Base-by-base conservation (phyloP, 1,140 invertebrate genomes). In the Drosophila eugracilis region DNA sequence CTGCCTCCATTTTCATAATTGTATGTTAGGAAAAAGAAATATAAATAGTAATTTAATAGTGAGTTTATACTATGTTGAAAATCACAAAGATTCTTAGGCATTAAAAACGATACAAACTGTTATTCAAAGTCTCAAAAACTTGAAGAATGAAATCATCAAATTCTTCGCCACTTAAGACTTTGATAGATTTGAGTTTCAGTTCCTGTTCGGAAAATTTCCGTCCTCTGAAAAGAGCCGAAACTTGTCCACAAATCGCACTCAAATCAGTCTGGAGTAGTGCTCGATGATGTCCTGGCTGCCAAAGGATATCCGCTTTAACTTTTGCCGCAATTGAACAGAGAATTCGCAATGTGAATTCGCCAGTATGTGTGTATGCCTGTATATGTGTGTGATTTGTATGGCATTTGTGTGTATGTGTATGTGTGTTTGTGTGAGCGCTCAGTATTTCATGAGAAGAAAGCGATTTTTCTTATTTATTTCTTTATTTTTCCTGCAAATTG, bases 391-490 rank as follows among this genome's bases (percentile, higher is more conserved):
- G 28, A 44, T 34, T 57, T 67, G 59, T 67, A 19, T 57, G 10
- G 54, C 14, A 22, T 28, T 21, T 49, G 34, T 67, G 34, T 41
- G 7, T 53, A 15, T 26, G n/a, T 36, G 28, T 36, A 30, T 17
- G 9, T 41, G 50, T 41, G 37, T 41, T 15, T 3, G 3, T 21
- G n/a, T n/a, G n/a, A n/a, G n/a, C 19, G 37, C 28, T 52, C 28
- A 52, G 62, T 47, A 69, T 67, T 69, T 69, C 62, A 53, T 67
- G 63, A 52, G 37, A 36, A 67, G 65, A 67, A 67, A 53, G 62
- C 65, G 65, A 69, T 69, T 69, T 69, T 63, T 74, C 55, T 65
- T 74, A 49, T 73, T 73, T 74, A 72, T 73, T 73, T 73, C 55
- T 73, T 50, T 50, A 60, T 73, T 73, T 69, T 45, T 41, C 28